Evolutionary conservation across 2,888 invertebrate genomes (phyloP), one percentile per base, ranked within the genome.

Genomic region (Catocala nupta): DNA sequence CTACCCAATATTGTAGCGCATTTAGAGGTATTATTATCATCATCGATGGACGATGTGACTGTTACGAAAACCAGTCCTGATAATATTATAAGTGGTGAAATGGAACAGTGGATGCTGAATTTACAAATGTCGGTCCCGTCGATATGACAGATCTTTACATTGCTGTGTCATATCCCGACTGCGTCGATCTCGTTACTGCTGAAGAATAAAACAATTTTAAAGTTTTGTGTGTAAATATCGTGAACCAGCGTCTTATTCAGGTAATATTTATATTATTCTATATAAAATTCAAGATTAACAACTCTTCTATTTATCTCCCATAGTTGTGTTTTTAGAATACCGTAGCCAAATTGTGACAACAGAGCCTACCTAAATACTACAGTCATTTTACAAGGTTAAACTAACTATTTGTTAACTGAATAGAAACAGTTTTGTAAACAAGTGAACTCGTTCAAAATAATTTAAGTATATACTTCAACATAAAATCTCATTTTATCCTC

Each of bases 31-130:
- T 16, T 16, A 16, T 16, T 16, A 16, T 16, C 16, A 16, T 16
- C 16, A 1, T 16, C 16, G 16, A 2, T 16, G 16, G 16, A 16
- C 2, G 16, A 16, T 16, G 16, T n/a, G n/a, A n/a, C n/a, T n/a
- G n/a, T n/a, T n/a, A n/a, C 95, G 34, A 96, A 96, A 83, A 95
- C 96, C 48, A 95, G 95, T 55, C 89, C 95, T 0, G 96, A 96
- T 59, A n/a, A n/a, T n/a, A 95, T 97, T 84, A 89, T 97, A 55
- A 96, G 96, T 78, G 97, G 97, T 5, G 97, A 98, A 89, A 93
- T 98, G 73, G 96, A 75, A 95, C 94, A 56, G 90, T 97, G 11
- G 95, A 95, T 55, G 94, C 97, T 13, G 96, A 96, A 74, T 93
- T 97, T 59, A 94, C 95, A 48, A 97, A 97, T 81, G 95, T 95